Percentiles rank a stretch among this genome's conserved stretches.
phyloP scores from a whole-genome alignment of 2,113 vertebrate species.

The Pelusios castaneus region DNA sequence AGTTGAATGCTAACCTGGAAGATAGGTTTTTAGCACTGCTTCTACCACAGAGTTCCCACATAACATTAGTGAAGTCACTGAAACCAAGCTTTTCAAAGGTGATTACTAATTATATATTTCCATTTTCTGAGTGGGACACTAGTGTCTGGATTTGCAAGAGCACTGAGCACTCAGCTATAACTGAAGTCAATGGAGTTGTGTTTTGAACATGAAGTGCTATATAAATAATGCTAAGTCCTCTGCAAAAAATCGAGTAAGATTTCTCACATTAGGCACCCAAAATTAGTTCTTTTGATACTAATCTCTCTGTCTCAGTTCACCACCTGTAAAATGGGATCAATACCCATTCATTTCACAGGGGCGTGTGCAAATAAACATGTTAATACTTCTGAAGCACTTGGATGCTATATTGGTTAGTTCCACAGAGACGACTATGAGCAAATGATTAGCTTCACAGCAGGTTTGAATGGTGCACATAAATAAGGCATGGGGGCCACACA shows the following conservation, averaged over 20 bases:
- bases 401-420: neutral
- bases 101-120: neutral
- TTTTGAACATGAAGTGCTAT: neutral
- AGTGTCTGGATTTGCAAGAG: neutral
- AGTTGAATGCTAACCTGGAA: neutral
- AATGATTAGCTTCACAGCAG: neutral
- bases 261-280: neutral
- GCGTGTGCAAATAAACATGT: neutral
- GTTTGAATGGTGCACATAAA: neutral
- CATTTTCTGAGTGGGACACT: neutral
- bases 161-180: neutral
- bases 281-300: too few species aligned
- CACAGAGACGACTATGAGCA: neutral
- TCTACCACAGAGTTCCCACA: neutral
- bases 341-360: neutral
- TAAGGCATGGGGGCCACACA: accelerated
- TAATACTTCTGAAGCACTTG: neutral
- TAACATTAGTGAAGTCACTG: neutral
- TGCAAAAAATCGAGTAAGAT: neutral
- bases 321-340: neutral
- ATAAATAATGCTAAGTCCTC: neutral
- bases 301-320: neutral
- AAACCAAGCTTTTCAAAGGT: neutral
- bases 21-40: neutral
- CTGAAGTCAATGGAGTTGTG: neutral